These are phyloP conservation scores for Oxystoma pomonae DNA, from an alignment of 2,888 invertebrate species.

Conservation along the genomic window DNA sequence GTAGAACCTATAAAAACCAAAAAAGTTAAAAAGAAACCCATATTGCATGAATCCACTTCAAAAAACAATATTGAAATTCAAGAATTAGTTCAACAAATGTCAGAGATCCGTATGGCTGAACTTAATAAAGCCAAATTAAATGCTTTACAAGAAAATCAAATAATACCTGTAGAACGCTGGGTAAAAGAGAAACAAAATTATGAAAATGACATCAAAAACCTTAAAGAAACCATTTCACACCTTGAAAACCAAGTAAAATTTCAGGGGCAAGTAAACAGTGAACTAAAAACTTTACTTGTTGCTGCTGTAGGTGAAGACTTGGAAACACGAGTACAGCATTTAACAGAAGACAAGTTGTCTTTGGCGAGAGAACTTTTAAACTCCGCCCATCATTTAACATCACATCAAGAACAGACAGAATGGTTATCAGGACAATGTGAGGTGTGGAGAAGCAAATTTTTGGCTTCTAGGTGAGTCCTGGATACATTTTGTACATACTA, in stretches of 20 bases:
- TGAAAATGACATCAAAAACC: constrained; percentile 58
- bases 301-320: constrained; percentile 95
- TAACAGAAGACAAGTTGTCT: constrained; percentile 90
- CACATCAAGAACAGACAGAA: constrained; percentile 91
- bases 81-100: constrained; percentile 66
- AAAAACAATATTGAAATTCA: constrained; percentile 51
- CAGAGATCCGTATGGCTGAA: constrained; percentile 62
- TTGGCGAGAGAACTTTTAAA: constrained; percentile 80
- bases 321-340: constrained; percentile 80
- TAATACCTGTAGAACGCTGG: constrained; percentile 44
- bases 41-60: constrained; percentile 15
- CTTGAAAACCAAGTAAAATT: constrained; percentile 80
- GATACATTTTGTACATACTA: too few species aligned
- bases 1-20: constrained; percentile 62
- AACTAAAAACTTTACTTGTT: constrained; percentile 48
- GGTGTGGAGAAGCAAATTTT: constrained; percentile 94
- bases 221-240: constrained; percentile 65
- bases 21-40: constrained; percentile 37
- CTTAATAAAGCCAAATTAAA: constrained; percentile 52
- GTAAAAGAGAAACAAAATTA: constrained; percentile 52
- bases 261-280: constrained; percentile 62
- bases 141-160: constrained; percentile 45
- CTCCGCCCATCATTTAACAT: constrained; percentile 79
- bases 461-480: constrained; percentile 92
- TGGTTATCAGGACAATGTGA: constrained; percentile 92